Evolutionary conservation across 1,140 invertebrate species (phyloP).

Genomic region (Lepidurus arcticus): DNA sequence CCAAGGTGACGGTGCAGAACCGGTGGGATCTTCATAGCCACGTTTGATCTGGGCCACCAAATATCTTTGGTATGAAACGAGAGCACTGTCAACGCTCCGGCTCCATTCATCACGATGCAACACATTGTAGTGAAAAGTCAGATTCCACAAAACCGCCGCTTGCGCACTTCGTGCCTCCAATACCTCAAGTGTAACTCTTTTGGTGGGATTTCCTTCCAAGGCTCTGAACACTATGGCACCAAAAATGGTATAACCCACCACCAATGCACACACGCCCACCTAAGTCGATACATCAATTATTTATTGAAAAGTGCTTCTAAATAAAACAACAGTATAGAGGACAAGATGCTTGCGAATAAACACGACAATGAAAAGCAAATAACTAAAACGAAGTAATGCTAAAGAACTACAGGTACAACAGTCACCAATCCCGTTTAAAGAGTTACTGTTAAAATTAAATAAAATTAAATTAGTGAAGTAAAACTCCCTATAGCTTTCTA

Average conservation of each 20-base stretch:
- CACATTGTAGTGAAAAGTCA: conserved; percentile 54
- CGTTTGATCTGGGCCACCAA: conserved; percentile 48
- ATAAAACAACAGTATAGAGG: not conserved
- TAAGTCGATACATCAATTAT: conserved; percentile 18
- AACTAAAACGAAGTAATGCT: too few species aligned
- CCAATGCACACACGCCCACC: conserved; percentile 79
- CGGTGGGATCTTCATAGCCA: conserved; percentile 67
- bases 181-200: conserved; percentile 43
- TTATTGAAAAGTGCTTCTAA: not conserved
- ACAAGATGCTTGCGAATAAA: not conserved
- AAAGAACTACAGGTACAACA: too few species aligned
- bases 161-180: conserved; percentile 36
- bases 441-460: too few species aligned
- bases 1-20: conserved; percentile 56
- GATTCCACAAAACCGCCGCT: conserved; percentile 41
- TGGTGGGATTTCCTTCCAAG: conserved; percentile 48
- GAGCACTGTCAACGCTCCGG: conserved; percentile 43
- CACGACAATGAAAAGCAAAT: not conserved
- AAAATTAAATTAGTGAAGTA: too few species aligned
- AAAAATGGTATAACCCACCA: conserved; percentile 86
- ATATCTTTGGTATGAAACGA: conserved; percentile 48
- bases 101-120: conserved; percentile 59
- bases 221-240: conserved; percentile 61
- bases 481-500: too few species aligned
- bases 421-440: too few species aligned